A percentile compares a stretch with the other conserved stretches of the same genome.
phyloP scores from a whole-genome alignment of 2,888 invertebrate genomes.

The Hirtodrosophila trivittata region DNA sequence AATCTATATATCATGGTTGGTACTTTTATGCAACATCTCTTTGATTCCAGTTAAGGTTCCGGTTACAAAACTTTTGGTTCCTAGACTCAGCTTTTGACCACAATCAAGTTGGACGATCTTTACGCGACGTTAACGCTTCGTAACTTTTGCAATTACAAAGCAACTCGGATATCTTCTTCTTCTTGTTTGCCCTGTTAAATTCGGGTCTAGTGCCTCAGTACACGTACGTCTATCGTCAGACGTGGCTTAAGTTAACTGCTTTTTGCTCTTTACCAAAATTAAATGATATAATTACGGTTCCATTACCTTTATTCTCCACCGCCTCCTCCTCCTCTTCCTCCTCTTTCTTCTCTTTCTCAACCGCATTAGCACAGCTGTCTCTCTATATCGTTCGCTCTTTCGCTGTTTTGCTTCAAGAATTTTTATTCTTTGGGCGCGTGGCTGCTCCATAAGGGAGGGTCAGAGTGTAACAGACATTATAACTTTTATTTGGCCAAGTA shows the following conservation, averaged over 20 bases:
- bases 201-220: conserved; percentile 9
- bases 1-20: conserved; percentile 6
- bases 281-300: conserved; percentile 68
- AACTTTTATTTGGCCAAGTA: conserved; percentile 22
- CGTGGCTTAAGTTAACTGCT: conserved; percentile 25
- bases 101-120: conserved; percentile 69
- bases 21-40: conserved; percentile 16
- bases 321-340: conserved; percentile 29
- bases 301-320: no score
- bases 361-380: background rate
- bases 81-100: conserved; percentile 20
- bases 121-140: conserved; percentile 74
- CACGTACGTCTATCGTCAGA: conserved; percentile 17
- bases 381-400: conserved; percentile 15
- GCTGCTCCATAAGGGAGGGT: conserved; percentile 42
- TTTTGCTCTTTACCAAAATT: conserved; percentile 48
- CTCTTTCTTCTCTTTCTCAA: conserved; percentile 2
- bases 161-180: conserved; percentile 20
- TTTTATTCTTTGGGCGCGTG: conserved; percentile 59
- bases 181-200: conserved; percentile 12
- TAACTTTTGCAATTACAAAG: conserved; percentile 57
- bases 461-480: conserved; percentile 37
- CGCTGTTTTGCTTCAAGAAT: conserved; percentile 57
- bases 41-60: conserved; percentile 2
- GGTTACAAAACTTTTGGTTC: conserved; percentile 25